Evolutionary conservation across 1,140 invertebrate species (phyloP), one percentile per base, ranked within the genome.

Genomic region (Diorhabda elongata): DNA sequence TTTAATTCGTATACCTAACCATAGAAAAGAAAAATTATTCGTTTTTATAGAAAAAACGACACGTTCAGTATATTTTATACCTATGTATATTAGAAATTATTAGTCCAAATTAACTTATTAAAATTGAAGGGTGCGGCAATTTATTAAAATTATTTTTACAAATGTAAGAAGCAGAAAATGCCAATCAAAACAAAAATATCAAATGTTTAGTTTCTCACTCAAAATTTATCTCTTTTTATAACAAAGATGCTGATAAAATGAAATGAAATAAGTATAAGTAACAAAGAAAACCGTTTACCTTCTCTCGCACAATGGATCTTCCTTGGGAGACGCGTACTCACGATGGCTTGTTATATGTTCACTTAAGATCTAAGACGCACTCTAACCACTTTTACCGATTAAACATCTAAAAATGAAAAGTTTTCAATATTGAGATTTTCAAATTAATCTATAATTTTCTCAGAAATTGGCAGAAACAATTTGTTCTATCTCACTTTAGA

Each of bases 401-500:
- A 59, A n/a, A 56, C 44, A 9, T 8, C 44, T 26, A 41, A 66
- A 59, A 2, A 47, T 61, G 60, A 57, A 69, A 62, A 44, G 47
- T 47, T n/a, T 71, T 47, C 42, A 41, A 57, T 2, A 26, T 9
- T 68, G 76, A 76, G 72, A 67, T 61, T 42, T 43, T 6, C 11
- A 58, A 72, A 74, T 69, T 74, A 52, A 64, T 58, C 11, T 58
- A 44, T 57, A 71, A 75, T 72, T 71, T 73, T 67, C 64, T 42
- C 43, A 69, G 74, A 75, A 78, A 77, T 73, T 68, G 60, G 60
- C 63, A 73, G 74, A 79, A 79, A 79, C 75, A 75, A 72, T 74
- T 76, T 68, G 70, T 72, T 81, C 79, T 80, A 74, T 81, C 79
- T 81, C 79, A 79, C 79, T 81, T 80, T 80, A 80, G 79, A 81